phyloP scores from a whole-genome alignment of 2,797 vertebrate genomes.

The Carapus acus region DNA sequence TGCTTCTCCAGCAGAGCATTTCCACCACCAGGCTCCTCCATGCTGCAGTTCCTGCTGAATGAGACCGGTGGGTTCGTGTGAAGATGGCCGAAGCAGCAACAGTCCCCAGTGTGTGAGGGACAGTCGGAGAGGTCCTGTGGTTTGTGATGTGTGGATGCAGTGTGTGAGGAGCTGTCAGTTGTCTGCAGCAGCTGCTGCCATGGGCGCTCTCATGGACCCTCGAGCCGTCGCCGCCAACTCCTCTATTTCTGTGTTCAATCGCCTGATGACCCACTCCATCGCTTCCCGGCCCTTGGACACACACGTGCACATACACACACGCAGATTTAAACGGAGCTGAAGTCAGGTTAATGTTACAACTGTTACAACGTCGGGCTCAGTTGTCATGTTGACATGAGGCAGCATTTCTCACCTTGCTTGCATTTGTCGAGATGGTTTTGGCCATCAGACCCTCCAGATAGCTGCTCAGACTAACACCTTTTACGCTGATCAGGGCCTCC shows the following conservation, averaged over 20 bases:
- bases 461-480: slow-evolving; percentile 93
- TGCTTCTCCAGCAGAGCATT: no score
- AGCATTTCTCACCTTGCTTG: slow-evolving; percentile 77
- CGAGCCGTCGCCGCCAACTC: slow-evolving; percentile 87
- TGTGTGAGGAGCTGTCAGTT: slow-evolving; percentile 69
- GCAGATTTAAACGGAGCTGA: no score
- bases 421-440: slow-evolving; percentile 90
- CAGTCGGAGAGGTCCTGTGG: slow-evolving; percentile 35
- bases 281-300: slow-evolving; percentile 88
- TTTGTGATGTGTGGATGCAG: slow-evolving; percentile 29
- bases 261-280: slow-evolving; percentile 95
- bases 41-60: no score
- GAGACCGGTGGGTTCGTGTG: slow-evolving; percentile 12
- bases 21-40: no score
- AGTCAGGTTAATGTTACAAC: no score
- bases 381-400: no score
- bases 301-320: no score
- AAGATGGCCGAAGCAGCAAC: background rate
- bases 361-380: no score
- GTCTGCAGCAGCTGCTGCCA: slow-evolving; percentile 87
- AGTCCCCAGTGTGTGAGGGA: slow-evolving; percentile 12
- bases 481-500: slow-evolving; percentile 93
- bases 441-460: slow-evolving; percentile 96
- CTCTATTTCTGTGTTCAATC: slow-evolving; percentile 88
- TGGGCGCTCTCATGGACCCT: slow-evolving; percentile 80